phyloP scores from a whole-genome alignment of 1,140 invertebrate species.

The Galleria mellonella region DNA sequence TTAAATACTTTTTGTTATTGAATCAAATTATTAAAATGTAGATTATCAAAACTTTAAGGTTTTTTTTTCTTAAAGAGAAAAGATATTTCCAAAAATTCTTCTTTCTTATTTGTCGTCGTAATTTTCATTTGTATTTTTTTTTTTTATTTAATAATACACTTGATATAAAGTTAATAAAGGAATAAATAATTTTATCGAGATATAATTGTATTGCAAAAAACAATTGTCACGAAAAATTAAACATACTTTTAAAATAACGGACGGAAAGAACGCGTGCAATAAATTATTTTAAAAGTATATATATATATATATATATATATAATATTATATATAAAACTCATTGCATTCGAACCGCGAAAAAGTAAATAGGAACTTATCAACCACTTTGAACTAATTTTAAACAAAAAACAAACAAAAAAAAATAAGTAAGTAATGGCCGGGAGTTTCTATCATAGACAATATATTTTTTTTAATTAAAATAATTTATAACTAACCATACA shows the following conservation, averaged over 20 bases:
- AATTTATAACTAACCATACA: constrained; percentile 11
- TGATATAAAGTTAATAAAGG: too few relatives aligned
- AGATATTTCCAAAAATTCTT: too few relatives aligned
- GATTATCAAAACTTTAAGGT: too few relatives aligned
- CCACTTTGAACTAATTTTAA: constrained; percentile 51
- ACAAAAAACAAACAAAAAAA: constrained; percentile 18
- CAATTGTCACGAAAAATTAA: neutral
- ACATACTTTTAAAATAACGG: constrained; percentile 14
- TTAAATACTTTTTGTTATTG: too few relatives aligned
- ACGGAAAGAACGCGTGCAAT: constrained; percentile 17
- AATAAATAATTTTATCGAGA: too few relatives aligned
- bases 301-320: constrained; percentile 1
- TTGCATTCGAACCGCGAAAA: constrained; percentile 10
- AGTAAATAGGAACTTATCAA: constrained; percentile 56
- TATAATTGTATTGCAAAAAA: neutral
- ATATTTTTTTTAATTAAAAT: constrained; percentile 1
- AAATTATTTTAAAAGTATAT: constrained; percentile 7
- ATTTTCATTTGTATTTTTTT: too few relatives aligned
- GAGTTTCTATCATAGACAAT: constrained; percentile 17
- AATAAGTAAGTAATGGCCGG: constrained; percentile 30
- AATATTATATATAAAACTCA: too few relatives aligned
- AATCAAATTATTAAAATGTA: too few relatives aligned
- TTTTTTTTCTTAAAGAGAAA: too few relatives aligned
- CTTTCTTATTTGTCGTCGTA: too few relatives aligned
- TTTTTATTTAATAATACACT: too few relatives aligned